Base-by-base conservation (phyloP, 35 echinoderm and acorn worm species). In the Holothuria glaberrima region DNA sequence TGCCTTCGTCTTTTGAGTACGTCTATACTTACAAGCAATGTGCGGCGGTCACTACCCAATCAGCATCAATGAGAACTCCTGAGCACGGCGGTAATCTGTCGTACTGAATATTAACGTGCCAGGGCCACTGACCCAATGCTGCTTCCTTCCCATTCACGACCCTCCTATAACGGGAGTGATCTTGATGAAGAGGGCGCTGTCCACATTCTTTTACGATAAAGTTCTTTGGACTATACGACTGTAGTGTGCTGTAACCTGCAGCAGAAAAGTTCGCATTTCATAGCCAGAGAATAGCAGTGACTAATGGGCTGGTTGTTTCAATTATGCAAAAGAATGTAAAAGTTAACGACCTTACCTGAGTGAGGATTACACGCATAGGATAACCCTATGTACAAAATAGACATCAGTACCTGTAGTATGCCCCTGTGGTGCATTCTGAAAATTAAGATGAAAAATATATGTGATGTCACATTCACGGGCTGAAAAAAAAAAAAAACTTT, bases 31-130 rank as follows among this genome's bases (percentile, higher is more conserved):
- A 86, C 83, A 90, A 18, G 32, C 88, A 90, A 22, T 90, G 88
- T 28, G 71, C 88, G 76, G 73, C 88, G 36, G 88, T 90, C 12
- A 80, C 13, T 20, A 90, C 71, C 88, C 88, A 90, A 16, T 78
- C 56, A 33, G 41, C 21, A 50, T 90, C 88, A 30, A 90, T 80
- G 2, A 90, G 58, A 44, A 76, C 69, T 20, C 88, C 88, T 5
- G 69, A 67, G 34, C 88, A 90, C 12, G 59, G 52, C 12, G 67
- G 32, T 36, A 52, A 27, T 27, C 7, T 20, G 19, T 58, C n/a
- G 50, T 5, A 54, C 32, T 38, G 20, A 20, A 90, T 32, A 12
- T n/a, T 59, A 10, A 77, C 88, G 21, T 90, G 88, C 88, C 88
- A 90, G 0, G 88, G 88, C 88, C 88, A 90, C 35, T 76, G 45